Percentiles rank a stretch among this genome's conserved stretches.
Conservation (phyloP, 2,113 vertebrate species). For the Eretmochelys imbricata region DNA sequence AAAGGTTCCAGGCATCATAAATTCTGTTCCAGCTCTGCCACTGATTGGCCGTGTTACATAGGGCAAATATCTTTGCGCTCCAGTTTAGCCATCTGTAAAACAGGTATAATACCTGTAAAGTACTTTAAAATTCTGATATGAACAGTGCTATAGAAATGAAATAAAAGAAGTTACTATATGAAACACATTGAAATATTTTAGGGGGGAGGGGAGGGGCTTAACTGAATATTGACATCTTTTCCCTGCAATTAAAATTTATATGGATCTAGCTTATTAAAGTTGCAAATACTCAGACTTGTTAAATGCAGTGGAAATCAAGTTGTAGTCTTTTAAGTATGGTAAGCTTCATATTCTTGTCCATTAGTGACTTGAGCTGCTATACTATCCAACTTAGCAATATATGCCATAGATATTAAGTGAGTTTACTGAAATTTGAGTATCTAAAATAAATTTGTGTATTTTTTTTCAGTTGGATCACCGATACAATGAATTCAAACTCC, state of each 20-base stretch:
- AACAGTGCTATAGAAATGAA: background rate
- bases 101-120: background rate
- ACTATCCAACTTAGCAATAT: background rate
- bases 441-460: constrained; percentile 47
- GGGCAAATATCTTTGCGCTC: background rate
- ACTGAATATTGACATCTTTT: background rate
- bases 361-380: background rate
- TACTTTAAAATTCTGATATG: background rate
- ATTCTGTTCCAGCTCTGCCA: background rate
- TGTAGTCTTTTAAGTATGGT: background rate
- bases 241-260: background rate
- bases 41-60: background rate
- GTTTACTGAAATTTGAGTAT: background rate
- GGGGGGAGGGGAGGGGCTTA: background rate
- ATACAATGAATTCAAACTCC: constrained; percentile 96
- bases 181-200: background rate
- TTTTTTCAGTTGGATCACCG: constrained; percentile 88
- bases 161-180: background rate
- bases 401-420: background rate
- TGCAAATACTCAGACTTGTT: background rate
- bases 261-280: background rate
- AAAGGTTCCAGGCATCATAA: background rate
- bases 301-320: background rate
- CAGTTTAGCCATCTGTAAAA: background rate
- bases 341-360: background rate